phyloP scores from a whole-genome alignment of 2,797 vertebrate genomes.

The Pteropus rufus region DNA sequence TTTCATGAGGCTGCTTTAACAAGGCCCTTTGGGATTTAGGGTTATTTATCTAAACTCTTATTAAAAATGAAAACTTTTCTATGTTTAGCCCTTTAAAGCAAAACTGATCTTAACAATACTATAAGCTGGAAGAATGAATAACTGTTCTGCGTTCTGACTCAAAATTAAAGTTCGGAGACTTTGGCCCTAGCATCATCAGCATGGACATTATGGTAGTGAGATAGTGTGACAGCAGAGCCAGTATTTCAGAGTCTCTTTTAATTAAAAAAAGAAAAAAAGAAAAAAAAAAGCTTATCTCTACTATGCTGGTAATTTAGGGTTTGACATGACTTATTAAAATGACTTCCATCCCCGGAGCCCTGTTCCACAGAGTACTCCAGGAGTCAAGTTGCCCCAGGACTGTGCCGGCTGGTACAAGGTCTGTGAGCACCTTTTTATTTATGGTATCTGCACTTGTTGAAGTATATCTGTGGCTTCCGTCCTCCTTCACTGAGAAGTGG shows the following conservation, averaged over 20 bases:
- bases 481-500: background rate
- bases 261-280: slow-evolving; percentile 49
- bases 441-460: background rate
- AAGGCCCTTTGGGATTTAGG: slow-evolving; percentile 81
- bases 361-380: background rate
- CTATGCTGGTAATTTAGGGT: background rate
- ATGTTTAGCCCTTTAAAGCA: slow-evolving; percentile 78
- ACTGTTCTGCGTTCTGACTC: slow-evolving; percentile 49
- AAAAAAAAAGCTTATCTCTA: background rate
- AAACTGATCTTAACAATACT: slow-evolving; percentile 70
- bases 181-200: background rate
- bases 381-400: background rate
- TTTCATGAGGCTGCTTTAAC: slow-evolving; percentile 83
- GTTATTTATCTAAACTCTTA: slow-evolving; percentile 83
- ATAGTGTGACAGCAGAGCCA: slow-evolving; percentile 14
- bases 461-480: background rate
- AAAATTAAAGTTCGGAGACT: slow-evolving; percentile 51
- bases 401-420: background rate
- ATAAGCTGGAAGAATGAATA: slow-evolving; percentile 52
- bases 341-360: background rate
- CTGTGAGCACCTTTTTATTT: slow-evolving; percentile 19
- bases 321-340: slow-evolving; percentile 39
- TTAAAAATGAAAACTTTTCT: slow-evolving; percentile 80
- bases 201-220: slow-evolving; percentile 12
- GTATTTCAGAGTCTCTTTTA: slow-evolving; percentile 68